A percentile compares a stretch with the other conserved stretches of the same genome.
phyloP scores from a whole-genome alignment of 1,140 invertebrate genomes.

The Drosophila watanabei region DNA sequence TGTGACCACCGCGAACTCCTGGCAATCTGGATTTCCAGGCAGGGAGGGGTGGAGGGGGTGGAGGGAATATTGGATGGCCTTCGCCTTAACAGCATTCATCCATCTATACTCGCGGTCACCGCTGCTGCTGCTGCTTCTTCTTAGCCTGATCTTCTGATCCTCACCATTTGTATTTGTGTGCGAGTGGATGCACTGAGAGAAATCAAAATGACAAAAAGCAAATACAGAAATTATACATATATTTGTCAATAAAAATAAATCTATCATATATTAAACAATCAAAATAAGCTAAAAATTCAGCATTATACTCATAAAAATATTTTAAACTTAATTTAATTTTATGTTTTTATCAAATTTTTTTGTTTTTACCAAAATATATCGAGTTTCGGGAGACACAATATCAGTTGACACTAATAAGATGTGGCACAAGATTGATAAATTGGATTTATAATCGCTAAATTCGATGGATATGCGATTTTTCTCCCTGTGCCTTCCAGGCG shows the following conservation, averaged over 20 bases:
- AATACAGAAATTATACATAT: too few species aligned
- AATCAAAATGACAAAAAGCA: not conserved
- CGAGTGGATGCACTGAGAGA: conserved; percentile 3
- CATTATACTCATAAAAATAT: too few species aligned
- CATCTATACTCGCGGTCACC: conserved; percentile 62
- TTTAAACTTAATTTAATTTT: not conserved
- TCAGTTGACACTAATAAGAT: not conserved
- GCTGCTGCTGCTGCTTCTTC: conserved; percentile 26
- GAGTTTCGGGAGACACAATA: not conserved
- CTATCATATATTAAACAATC: too few species aligned
- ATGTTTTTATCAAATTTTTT: too few species aligned
- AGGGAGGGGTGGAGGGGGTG: conserved; percentile 17
- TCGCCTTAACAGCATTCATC: conserved; percentile 80
- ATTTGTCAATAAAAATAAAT: too few species aligned
- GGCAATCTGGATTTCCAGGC: conserved; percentile 76
- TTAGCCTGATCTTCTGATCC: conserved; percentile 74
- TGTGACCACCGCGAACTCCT: conserved; percentile 72
- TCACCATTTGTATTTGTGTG: conserved; percentile 72
- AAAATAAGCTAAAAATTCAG: too few species aligned
- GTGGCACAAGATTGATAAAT: not conserved
- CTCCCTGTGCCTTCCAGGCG: conserved; percentile 32
- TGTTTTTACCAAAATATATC: not conserved
- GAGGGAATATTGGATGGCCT: conserved; percentile 71
- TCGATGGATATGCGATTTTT: not conserved
- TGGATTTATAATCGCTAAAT: not conserved